A percentile compares a stretch with the other conserved stretches of the same genome.
phyloP scores from a whole-genome alignment of 37 sponge, comb jelly and placozoan genomes.

The Hormiphora californensis region DNA sequence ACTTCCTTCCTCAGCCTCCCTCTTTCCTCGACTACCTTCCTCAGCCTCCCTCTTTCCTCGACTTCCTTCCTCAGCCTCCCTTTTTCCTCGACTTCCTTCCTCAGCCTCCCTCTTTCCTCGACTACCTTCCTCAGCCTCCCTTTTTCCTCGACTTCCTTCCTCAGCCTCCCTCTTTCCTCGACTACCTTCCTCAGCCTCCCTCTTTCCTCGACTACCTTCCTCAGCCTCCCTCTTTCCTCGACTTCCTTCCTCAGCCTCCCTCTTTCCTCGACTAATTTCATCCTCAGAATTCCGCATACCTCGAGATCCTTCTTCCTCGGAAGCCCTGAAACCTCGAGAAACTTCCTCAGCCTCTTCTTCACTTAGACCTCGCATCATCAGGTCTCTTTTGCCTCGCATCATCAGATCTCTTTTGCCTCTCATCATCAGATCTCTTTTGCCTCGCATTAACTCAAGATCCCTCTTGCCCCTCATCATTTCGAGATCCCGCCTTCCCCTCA shows the following conservation, averaged over 20 bases:
- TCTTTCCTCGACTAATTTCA: background rate
- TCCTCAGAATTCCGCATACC: background rate
- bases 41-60: background rate
- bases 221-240: background rate
- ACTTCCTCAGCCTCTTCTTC: background rate
- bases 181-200: too few relatives aligned
- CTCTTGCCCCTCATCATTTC: too few relatives aligned
- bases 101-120: background rate
- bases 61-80: background rate
- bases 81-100: background rate
- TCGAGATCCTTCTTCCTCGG: too few relatives aligned
- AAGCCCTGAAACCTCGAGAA: background rate
- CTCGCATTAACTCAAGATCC: too few relatives aligned
- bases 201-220: background rate
- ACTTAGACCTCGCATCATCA: too few relatives aligned
- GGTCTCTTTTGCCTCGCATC: too few relatives aligned
- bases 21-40: background rate
- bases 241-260: background rate
- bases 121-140: too few relatives aligned
- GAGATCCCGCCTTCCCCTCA: too few relatives aligned
- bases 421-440: too few relatives aligned
- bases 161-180: conserved; percentile 16
- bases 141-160: too few relatives aligned
- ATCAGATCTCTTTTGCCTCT: too few relatives aligned
- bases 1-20: background rate